phyloP scores from a whole-genome alignment of 2,888 invertebrate genomes.

The Ectemnius continuus region DNA sequence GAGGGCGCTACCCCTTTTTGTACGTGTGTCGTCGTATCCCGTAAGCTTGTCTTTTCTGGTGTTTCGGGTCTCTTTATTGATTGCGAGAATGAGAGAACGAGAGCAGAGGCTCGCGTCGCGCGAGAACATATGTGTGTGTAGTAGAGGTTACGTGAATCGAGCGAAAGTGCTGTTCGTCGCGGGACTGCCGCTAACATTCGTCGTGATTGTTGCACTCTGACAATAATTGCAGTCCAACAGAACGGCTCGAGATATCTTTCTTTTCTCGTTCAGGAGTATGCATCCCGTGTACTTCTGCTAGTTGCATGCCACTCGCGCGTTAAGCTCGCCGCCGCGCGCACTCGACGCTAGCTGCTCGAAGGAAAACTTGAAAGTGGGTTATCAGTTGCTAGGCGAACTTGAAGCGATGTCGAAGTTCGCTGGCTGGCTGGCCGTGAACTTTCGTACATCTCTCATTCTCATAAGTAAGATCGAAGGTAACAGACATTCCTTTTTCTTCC shows the following conservation, averaged over 20 bases:
- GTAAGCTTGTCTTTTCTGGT: constrained; percentile 47
- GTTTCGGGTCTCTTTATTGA: constrained; percentile 28
- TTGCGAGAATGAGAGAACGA: constrained; percentile 21
- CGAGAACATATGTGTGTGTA: constrained; percentile 10
- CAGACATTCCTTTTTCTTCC: too few species aligned
- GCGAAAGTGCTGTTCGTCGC: constrained; percentile 17
- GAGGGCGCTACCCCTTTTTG: constrained; percentile 16
- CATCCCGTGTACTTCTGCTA: too few species aligned
- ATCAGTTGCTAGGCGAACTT: not conserved
- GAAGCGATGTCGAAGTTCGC: not conserved
- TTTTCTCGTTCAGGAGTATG: not conserved
- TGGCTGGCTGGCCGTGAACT: not conserved
- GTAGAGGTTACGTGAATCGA: constrained; percentile 10
- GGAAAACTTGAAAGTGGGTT: constrained; percentile 8
- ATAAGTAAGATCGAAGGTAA: too few species aligned
- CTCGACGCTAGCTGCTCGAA: not conserved
- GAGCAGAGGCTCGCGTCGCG: not conserved
- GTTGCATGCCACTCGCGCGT: too few species aligned
- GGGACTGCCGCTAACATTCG: constrained; percentile 13
- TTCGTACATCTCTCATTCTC: not conserved
- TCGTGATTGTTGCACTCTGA: constrained; percentile 17
- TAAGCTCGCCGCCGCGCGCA: not conserved
- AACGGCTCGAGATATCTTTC: not conserved
- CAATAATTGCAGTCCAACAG: constrained; percentile 15
- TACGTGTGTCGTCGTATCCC: constrained; percentile 19